A percentile compares a stretch with the other conserved stretches of the same genome.
Conservation (phyloP, 30 jellyfish, hydroid and myxozoan species). For the Hydra vulgaris region DNA sequence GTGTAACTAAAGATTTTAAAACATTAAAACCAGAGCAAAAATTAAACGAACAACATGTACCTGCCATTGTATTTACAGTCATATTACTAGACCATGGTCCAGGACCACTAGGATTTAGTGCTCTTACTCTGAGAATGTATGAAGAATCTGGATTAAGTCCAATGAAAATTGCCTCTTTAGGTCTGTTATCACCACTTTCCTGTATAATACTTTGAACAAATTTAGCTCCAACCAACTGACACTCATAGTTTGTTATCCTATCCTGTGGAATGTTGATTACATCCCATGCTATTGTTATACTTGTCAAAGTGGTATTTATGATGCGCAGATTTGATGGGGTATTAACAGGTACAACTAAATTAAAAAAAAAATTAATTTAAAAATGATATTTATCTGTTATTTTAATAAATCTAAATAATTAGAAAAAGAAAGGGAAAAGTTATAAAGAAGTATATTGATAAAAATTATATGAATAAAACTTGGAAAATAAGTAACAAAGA, state of each 20-base stretch:
- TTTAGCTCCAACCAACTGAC: neutral
- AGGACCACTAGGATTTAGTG: conserved; percentile 17
- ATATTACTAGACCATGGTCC: conserved; percentile 15
- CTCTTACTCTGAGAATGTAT: conserved; percentile 1
- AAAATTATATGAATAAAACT: too few relatives aligned
- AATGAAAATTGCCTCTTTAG: neutral
- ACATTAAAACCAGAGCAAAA: too few relatives aligned
- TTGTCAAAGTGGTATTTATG: neutral
- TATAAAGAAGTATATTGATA: too few relatives aligned
- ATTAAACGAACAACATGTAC: too few relatives aligned
- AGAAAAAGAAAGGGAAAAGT: too few relatives aligned
- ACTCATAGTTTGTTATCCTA: neutral
- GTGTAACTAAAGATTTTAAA: too few relatives aligned
- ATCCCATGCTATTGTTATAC: neutral
- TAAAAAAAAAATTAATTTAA: too few relatives aligned
- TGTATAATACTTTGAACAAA: neutral
- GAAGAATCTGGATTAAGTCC: neutral
- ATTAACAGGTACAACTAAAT: neutral
- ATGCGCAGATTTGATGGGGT: neutral
- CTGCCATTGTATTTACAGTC: neutral
- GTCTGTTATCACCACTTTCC: neutral
- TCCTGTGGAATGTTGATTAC: neutral
- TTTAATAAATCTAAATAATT: too few relatives aligned
- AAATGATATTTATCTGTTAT: too few relatives aligned
- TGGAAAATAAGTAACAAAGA: too few relatives aligned